Evolutionary conservation across 2,113 vertebrate species (phyloP).

Genomic region (Dasyurus viverrinus): DNA sequence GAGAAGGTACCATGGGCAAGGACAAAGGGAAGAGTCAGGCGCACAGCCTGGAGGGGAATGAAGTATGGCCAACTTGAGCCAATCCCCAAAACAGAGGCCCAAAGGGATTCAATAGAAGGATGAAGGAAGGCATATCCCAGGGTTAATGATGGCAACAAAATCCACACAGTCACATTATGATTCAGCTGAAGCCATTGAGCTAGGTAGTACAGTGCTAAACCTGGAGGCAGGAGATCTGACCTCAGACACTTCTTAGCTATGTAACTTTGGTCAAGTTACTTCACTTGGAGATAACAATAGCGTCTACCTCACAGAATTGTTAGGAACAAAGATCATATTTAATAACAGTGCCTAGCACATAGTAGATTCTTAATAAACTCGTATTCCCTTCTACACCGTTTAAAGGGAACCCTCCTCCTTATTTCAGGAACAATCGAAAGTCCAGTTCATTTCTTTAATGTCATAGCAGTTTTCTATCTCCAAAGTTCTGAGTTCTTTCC

Average conservation of each 20-base stretch:
- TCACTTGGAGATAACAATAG: not conserved
- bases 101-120: not conserved
- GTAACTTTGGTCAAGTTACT: not conserved
- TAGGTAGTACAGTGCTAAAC: not conserved
- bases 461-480: not conserved
- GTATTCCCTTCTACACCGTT: not conserved
- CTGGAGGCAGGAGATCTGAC: not conserved
- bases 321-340: not conserved
- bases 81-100: not conserved
- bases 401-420: not conserved
- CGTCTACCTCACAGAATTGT: not conserved
- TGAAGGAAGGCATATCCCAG: not conserved
- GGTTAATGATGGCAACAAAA: not conserved
- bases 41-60: not conserved
- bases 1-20: not conserved
- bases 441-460: not conserved
- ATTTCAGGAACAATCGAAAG: not conserved
- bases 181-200: not conserved
- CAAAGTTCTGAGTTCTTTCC: not conserved
- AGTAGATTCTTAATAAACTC: not conserved
- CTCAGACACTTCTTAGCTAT: not conserved
- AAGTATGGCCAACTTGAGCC: not conserved
- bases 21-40: not conserved
- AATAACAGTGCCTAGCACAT: not conserved
- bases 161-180: not conserved